A percentile compares a stretch with the other conserved stretches of the same genome.
Conservation (phyloP, 2,797 vertebrate species). For the Allobates femoralis region DNA sequence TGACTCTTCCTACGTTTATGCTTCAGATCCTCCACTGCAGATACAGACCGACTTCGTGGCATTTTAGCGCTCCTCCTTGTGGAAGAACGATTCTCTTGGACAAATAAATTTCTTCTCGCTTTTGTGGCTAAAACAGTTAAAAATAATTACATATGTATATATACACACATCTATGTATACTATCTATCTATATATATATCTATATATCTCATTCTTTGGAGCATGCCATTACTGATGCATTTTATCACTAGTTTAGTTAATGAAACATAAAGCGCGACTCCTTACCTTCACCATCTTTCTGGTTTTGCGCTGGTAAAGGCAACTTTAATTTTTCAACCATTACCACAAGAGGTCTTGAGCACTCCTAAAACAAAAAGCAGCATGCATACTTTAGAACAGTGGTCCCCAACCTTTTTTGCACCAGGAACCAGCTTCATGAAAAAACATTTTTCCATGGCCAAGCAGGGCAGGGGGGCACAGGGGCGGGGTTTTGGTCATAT, state of each 20-base stretch:
- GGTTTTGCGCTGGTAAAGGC: constrained; percentile 67
- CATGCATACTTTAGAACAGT: not conserved
- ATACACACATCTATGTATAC: too few species aligned
- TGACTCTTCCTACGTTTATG: constrained; percentile 68
- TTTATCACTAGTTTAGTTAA: too few species aligned
- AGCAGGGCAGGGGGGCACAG: too few species aligned
- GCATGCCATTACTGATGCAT: too few species aligned
- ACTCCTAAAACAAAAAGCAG: constrained; percentile 74
- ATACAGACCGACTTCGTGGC: constrained; percentile 89
- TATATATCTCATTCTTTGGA: too few species aligned
- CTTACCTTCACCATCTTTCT: constrained; percentile 87
- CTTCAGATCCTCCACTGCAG: constrained; percentile 85
- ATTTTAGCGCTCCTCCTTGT: constrained; percentile 84
- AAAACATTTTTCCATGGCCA: too few species aligned
- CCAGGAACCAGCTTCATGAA: too few species aligned
- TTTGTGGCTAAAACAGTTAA: constrained; percentile 83
- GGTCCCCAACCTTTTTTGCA: too few species aligned
- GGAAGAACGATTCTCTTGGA: constrained; percentile 79
- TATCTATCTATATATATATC: too few species aligned
- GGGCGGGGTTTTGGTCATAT: too few species aligned
- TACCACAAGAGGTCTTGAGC: constrained; percentile 63
- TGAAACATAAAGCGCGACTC: not conserved
- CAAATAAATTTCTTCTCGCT: constrained; percentile 95
- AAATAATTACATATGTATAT: not conserved
- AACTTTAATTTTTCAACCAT: constrained; percentile 72